A percentile compares a stretch with the other conserved stretches of the same genome.
Evolutionary conservation across 2,113 vertebrate genomes (phyloP).

Genomic region (Cyprinodon variegatus): DNA sequence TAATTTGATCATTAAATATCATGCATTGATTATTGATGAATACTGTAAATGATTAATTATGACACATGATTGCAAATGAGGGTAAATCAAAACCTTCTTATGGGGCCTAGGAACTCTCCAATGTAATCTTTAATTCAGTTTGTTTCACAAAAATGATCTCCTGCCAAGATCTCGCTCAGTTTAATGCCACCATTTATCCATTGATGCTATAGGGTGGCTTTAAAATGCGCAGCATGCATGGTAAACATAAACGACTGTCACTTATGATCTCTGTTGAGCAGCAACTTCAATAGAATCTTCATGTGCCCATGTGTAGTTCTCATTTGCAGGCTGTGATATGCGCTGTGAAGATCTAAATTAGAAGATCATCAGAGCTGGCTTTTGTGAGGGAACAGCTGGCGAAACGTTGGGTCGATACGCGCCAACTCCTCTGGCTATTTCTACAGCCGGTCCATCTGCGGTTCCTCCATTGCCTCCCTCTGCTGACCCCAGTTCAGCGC

Average conservation of each 20-base stretch:
- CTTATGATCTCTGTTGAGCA: neutral
- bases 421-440: slow-evolving; percentile 62
- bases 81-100: slow-evolving; percentile 5
- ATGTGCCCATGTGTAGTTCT: neutral
- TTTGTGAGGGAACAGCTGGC: slow-evolving; percentile 55
- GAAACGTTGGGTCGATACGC: slow-evolving; percentile 10
- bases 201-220: slow-evolving; percentile 19
- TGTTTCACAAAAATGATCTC: slow-evolving; percentile 25
- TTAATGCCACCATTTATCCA: slow-evolving; percentile 33
- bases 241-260: neutral
- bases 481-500: slow-evolving; percentile 40
- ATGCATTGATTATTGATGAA: neutral
- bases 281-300: neutral
- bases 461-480: slow-evolving; percentile 32
- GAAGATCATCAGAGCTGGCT: slow-evolving; percentile 8
- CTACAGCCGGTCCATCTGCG: slow-evolving; percentile 55
- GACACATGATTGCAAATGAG: slow-evolving; percentile 9
- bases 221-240: neutral
- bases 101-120: slow-evolving; percentile 1
- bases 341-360: slow-evolving; percentile 6
- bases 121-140: slow-evolving; percentile 1
- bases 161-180: slow-evolving; percentile 15
- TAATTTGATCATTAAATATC: slow-evolving; percentile 2
- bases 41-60: slow-evolving; percentile 4
- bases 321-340: slow-evolving; percentile 1